Evolutionary conservation across 2,888 invertebrate genomes (phyloP).

Genomic region (Mythimna ferrago): DNA sequence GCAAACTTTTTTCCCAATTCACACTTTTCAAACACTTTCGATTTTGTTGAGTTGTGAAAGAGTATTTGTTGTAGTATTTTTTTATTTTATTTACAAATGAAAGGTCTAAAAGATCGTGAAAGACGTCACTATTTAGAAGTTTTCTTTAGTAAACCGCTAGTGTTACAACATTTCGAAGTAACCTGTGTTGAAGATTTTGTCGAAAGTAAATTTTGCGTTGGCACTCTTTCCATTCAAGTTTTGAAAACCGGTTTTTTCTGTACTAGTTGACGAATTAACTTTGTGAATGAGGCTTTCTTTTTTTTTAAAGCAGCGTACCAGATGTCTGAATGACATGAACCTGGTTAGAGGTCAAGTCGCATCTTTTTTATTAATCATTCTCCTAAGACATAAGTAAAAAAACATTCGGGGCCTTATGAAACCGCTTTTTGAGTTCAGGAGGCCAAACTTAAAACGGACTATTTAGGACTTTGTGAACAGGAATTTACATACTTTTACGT

Average conservation of each 20-base stretch:
- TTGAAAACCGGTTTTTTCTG: slow-evolving; percentile 29
- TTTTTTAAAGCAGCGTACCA: slow-evolving; percentile 12
- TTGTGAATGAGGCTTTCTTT: slow-evolving; percentile 39
- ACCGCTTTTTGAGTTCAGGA: neutral
- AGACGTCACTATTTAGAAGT: slow-evolving; percentile 36
- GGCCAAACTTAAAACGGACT: too few species aligned
- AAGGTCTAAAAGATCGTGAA: slow-evolving; percentile 47
- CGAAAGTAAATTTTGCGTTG: slow-evolving; percentile 30
- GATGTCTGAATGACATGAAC: neutral
- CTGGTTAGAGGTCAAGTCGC: neutral
- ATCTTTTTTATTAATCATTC: neutral
- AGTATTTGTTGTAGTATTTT: slow-evolving; percentile 65
- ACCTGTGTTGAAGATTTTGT: slow-evolving; percentile 12
- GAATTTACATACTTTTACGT: too few species aligned
- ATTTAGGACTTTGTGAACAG: too few species aligned
- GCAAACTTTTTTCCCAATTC: slow-evolving; percentile 76
- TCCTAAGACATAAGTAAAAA: too few species aligned
- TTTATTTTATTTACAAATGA: slow-evolving; percentile 42
- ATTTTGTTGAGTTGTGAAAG: slow-evolving; percentile 74
- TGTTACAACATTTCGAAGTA: slow-evolving; percentile 39
- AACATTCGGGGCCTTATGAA: too few species aligned
- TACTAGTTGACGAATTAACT: slow-evolving; percentile 12
- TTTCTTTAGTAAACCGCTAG: slow-evolving; percentile 29
- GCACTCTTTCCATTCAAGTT: slow-evolving; percentile 36
- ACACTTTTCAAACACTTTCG: slow-evolving; percentile 80